Conservation (phyloP, 2,797 vertebrate species). For the Ispidina picta region DNA sequence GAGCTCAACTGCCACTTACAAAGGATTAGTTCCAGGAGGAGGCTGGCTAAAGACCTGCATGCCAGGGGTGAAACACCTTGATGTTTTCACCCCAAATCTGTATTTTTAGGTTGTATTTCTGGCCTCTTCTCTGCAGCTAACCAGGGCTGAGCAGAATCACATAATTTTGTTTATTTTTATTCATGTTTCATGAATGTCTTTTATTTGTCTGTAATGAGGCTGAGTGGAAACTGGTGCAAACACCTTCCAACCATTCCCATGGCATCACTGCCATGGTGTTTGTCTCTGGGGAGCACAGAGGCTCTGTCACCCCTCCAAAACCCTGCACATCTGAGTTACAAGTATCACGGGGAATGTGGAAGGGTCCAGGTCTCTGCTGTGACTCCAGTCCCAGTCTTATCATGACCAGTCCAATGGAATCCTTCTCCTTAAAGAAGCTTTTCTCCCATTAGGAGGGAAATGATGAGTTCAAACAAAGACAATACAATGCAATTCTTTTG, state of each 20-base stretch:
- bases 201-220: not conserved
- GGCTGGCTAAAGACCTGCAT: not conserved
- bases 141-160: not conserved
- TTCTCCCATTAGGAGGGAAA: not conserved
- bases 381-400: not conserved
- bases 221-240: not conserved
- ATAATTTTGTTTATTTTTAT: not conserved
- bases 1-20: not conserved
- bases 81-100: not conserved
- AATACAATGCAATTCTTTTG: not conserved
- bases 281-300: not conserved
- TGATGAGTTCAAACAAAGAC: not conserved
- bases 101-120: not conserved
- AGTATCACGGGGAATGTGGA: not conserved
- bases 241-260: not conserved
- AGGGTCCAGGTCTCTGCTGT: not conserved
- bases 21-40: not conserved
- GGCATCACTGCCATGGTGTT: not conserved
- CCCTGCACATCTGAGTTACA: not conserved
- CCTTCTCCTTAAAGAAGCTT: slow-evolving; percentile 21
- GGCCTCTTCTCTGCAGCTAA: not conserved
- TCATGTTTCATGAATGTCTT: not conserved
- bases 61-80: not conserved
- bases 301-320: not conserved
- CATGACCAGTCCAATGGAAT: not conserved